Evolutionary conservation across 2,113 vertebrate species (phyloP).

Genomic region (human): GRCh38 chr17:42263001-42263500

Average conservation of each 20-base stretch:
- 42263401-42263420: conserved; percentile 55
- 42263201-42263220: conserved; percentile 1
- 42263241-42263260: conserved; percentile 14
- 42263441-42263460: conserved; percentile 20
- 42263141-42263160: too few relatives aligned
- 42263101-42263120: too few relatives aligned
- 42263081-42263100: too few relatives aligned
- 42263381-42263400: conserved; percentile 29
- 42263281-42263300: conserved; percentile 6
- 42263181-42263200: conserved; percentile 15
- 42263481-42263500: background rate
- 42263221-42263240: background rate
- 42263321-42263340: background rate
- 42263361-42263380: background rate
- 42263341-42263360: background rate
- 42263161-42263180: background rate
- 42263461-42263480: background rate
- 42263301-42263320: background rate
- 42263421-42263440: conserved; percentile 8
- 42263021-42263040: background rate
- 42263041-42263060: too few relatives aligned
- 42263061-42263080: too few relatives aligned
- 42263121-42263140: too few relatives aligned
- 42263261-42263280: conserved; percentile 36
- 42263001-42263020: background rate